Conservation (phyloP, 2,888 invertebrate species). For the Diarsia rubi region DNA sequence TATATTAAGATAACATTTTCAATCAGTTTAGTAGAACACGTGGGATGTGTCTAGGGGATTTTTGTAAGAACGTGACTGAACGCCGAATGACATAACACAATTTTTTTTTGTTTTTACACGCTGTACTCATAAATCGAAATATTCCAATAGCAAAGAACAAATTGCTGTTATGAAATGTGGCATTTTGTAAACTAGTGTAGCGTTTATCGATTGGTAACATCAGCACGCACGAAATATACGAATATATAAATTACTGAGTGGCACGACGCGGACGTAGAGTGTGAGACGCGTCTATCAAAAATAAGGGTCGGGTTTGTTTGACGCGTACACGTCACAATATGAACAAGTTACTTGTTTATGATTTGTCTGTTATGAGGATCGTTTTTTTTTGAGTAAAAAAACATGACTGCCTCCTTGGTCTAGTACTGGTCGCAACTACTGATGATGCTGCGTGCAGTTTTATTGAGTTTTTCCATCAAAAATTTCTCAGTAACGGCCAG, state of each 20-base stretch:
- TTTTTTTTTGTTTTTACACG: no score
- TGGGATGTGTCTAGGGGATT: neutral
- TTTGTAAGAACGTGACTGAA: neutral
- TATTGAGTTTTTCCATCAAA: no score
- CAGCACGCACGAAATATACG: constrained; percentile 69
- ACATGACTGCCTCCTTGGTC: no score
- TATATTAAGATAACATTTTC: neutral
- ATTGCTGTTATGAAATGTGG: neutral
- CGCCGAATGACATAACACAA: neutral
- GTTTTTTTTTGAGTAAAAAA: neutral
- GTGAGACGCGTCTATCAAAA: constrained; percentile 70
- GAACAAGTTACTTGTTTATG: neutral
- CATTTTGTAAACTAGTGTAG: constrained; percentile 15
- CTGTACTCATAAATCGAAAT: neutral
- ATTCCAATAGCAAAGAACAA: neutral
- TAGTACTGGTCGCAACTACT: no score
- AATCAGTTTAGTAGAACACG: neutral
- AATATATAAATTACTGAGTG: constrained; percentile 68
- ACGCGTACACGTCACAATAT: constrained; percentile 27
- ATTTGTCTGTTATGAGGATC: neutral
- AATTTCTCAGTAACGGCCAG: no score
- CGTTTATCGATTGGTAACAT: constrained; percentile 60
- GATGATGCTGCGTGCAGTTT: no score
- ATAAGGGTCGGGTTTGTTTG: constrained; percentile 65
- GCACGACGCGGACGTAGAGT: constrained; percentile 66